Evolutionary conservation across 2,888 invertebrate species (phyloP), one percentile per base, ranked within the genome.

Genomic region (Chrysolina americana): DNA sequence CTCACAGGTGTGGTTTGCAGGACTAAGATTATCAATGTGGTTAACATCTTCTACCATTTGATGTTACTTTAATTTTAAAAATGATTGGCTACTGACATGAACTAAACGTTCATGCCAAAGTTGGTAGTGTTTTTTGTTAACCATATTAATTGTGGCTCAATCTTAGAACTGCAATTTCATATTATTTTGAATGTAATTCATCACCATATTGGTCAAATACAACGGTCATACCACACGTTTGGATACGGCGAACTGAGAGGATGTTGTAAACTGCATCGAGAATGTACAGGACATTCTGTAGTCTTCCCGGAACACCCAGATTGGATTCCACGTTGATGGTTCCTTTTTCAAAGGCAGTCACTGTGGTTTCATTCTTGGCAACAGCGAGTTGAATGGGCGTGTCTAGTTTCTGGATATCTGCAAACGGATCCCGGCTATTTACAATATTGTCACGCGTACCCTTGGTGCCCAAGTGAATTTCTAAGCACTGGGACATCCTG

Each of bases 211-310:
- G 77, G 62, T 80, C 75, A 65, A 84, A 86, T 36, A 74, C 81
- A 11, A 87, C 80, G 21, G 77, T 80, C 79, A 84, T 81, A 17
- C 83, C 84, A 50, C 80, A 78, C 66, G 81, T 59, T 64, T 79
- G 76, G 28, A 78, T 70, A 21, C 68, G 48, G 3, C 70, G 68
- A 53, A 85, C 84, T 0, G 85, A 85, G 8, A 83, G 73, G 28
- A 84, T 73, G 71, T 86, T 85, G 74, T 85, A 79, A 50, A 84
- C 84, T 6, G 82, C 79, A 41, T 87, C 85, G 11, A 81, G 71
- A 71, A 83, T 83, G 75, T 79, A 87, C 8, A 87, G 80, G 5
- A 84, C 81, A 59, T 81, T 73, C 28, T 81, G 74, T 11, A 82
- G 70, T 17, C 63, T 50, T 48, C 79, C 81, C 48, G 62, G 17